These are phyloP conservation scores for Cassiopea xamachana DNA, from an alignment of 30 jellyfish, hydroid and myxozoan species.

Conservation along the genomic window DNA sequence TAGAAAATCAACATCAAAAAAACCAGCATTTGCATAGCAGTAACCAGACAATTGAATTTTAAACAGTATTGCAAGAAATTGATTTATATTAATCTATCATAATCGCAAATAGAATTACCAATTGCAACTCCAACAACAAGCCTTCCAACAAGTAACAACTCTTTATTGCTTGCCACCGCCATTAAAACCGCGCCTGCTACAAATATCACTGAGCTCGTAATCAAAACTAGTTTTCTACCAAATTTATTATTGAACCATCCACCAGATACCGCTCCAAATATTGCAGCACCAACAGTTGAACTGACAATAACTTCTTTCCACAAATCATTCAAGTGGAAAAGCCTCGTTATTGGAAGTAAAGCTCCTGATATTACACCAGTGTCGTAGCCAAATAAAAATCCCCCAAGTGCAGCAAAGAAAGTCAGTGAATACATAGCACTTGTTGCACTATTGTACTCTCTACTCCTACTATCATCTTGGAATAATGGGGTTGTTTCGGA, in stretches of 20 bases:
- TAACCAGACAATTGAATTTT: too few relatives aligned
- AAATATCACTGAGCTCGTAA: constrained; percentile 63
- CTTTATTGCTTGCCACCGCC: constrained; percentile 74
- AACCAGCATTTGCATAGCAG: too few relatives aligned
- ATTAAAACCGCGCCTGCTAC: constrained; percentile 79
- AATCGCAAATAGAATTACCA: too few relatives aligned
- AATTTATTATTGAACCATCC: constrained; percentile 76
- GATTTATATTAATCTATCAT: too few relatives aligned
- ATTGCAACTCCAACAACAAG: constrained; percentile 90
- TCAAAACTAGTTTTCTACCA: constrained; percentile 77
- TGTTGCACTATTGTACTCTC: not conserved
- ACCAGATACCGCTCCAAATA: constrained; percentile 82
- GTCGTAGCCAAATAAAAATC: constrained; percentile 94
- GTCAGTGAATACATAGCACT: constrained; percentile 62
- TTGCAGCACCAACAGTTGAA: constrained; percentile 92
- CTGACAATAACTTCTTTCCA: constrained; percentile 90
- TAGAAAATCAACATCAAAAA: not conserved
- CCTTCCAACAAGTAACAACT: constrained; percentile 77
- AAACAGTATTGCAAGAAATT: too few relatives aligned
- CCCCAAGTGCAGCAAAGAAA: constrained; percentile 92
- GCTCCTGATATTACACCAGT: constrained; percentile 99
- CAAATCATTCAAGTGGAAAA: constrained; percentile 54
- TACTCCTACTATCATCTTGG: not conserved
- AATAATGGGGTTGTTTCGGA: not conserved
- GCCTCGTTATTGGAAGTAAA: constrained; percentile 70